These are phyloP conservation scores for Pollenia labialis DNA, from an alignment of 2,888 invertebrate species.

Conservation along the genomic window DNA sequence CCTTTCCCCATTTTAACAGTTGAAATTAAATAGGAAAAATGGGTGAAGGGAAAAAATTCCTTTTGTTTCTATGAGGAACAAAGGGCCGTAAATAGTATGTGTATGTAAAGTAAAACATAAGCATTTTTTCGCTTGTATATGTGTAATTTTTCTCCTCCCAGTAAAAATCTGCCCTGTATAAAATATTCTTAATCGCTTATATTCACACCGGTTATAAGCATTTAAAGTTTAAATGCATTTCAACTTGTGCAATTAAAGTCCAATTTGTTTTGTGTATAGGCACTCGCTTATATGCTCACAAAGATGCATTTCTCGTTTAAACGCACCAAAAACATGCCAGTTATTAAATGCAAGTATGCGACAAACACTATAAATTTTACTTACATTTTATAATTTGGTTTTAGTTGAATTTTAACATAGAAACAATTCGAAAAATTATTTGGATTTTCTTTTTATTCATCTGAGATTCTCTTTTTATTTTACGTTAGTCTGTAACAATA, in stretches of 20 bases:
- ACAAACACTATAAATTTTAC: not conserved
- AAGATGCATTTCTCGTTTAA: no score
- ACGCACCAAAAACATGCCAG: no score
- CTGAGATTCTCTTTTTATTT: slow-evolving; percentile 43
- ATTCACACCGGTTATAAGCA: no score
- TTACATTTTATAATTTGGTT: slow-evolving; percentile 32
- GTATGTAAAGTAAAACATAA: not conserved
- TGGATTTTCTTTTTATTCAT: not conserved
- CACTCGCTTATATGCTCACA: no score
- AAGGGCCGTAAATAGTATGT: no score
- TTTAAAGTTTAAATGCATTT: no score
- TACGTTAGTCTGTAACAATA: slow-evolving; percentile 14
- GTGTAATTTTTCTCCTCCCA: slow-evolving; percentile 14
- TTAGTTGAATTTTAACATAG: not conserved
- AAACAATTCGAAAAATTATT: not conserved
- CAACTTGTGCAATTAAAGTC: no score
- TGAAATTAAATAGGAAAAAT: no score
- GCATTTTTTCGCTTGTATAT: not conserved
- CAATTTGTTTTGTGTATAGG: no score
- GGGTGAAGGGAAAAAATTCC: no score
- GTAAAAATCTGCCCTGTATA: slow-evolving; percentile 2
- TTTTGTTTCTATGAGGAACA: no score
- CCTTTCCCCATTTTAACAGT: no score
- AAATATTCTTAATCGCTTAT: not conserved
- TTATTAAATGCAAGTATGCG: not conserved